A percentile compares a stretch with the other conserved stretches of the same genome.
These are phyloP conservation scores for Zoanthus sociatus DNA, from an alignment of 92 coral and sea anemone species.

Conservation along the genomic window DNA sequence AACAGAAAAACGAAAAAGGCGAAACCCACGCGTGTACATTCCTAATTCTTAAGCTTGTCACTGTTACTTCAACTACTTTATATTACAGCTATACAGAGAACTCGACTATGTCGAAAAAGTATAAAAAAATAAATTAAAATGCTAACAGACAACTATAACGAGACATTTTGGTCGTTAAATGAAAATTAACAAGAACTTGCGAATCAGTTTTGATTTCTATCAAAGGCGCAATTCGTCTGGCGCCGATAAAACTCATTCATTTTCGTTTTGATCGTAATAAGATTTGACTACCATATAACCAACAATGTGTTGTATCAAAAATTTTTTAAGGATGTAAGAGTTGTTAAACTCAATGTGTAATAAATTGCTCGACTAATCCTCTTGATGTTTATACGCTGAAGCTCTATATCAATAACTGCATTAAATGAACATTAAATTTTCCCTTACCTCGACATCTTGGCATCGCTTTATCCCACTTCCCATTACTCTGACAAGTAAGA, in stretches of 20 bases:
- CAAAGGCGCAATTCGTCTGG: neutral
- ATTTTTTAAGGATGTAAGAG: neutral
- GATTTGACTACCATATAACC: neutral
- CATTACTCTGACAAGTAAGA: slow-evolving; percentile 67
- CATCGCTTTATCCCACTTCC: slow-evolving; percentile 67
- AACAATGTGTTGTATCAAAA: neutral
- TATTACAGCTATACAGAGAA: neutral
- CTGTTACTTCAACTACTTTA: neutral
- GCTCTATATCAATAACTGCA: neutral
- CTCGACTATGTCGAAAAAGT: neutral
- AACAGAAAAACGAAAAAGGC: neutral
- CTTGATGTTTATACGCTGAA: neutral
- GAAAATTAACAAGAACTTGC: slow-evolving; percentile 7
- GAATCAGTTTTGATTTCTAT: neutral
- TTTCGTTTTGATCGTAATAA: neutral
- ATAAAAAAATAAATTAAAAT: neutral
- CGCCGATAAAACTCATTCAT: neutral
- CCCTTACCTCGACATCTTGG: slow-evolving; percentile 80
- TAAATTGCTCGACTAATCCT: neutral
- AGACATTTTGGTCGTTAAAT: neutral
- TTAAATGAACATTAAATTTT: neutral
- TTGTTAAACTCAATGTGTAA: neutral
- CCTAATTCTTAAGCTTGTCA: too few species aligned
- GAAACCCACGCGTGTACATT: too few species aligned
- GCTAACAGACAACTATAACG: neutral